phyloP scores from a whole-genome alignment of 2,888 invertebrate genomes.

The Drosophila pegasa region DNA sequence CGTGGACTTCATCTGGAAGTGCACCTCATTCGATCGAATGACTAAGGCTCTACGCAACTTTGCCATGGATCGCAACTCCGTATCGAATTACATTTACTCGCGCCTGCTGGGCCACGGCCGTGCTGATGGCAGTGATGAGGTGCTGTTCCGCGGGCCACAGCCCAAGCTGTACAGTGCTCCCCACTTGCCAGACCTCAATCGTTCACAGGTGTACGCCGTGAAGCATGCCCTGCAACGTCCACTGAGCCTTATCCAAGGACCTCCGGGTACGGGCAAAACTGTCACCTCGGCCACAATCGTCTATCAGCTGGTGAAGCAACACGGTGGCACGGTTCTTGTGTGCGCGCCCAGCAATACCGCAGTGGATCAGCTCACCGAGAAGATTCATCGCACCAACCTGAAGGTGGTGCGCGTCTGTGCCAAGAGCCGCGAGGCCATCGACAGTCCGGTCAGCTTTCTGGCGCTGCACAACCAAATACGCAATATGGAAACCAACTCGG shows the following conservation, averaged over 20 bases:
- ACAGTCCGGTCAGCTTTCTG: conserved; percentile 98
- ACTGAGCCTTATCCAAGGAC: conserved; percentile 97
- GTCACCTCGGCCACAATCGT: conserved; percentile 99
- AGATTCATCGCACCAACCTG: conserved; percentile 98
- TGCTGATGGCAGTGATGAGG: conserved; percentile 97
- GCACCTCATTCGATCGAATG: conserved; percentile 99
- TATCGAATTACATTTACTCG: conserved; percentile 99
- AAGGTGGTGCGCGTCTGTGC: conserved; percentile 97
- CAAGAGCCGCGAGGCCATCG: conserved; percentile 98
- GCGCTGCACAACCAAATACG: conserved; percentile 99
- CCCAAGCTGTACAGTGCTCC: conserved; percentile 99
- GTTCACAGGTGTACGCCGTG: conserved; percentile 98
- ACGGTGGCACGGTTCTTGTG: conserved; percentile 96
- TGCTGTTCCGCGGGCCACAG: conserved; percentile 92
- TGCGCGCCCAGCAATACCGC: conserved; percentile 99
- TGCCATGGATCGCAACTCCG: conserved; percentile 97
- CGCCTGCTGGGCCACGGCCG: conserved; percentile 97
- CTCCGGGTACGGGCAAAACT: conserved; percentile 97
- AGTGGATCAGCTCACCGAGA: conserved; percentile 99
- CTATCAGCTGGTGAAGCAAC: conserved; percentile 97
- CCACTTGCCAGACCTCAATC: conserved; percentile 98
- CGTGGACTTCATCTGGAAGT: conserved; percentile 99
- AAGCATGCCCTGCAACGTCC: conserved; percentile 99
- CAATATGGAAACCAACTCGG: conserved; percentile 96
- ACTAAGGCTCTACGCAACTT: conserved; percentile 97